Evolutionary conservation across 2,888 invertebrate species (phyloP), one percentile per base, ranked within the genome.

Genomic region (Leistus spinibarbis): DNA sequence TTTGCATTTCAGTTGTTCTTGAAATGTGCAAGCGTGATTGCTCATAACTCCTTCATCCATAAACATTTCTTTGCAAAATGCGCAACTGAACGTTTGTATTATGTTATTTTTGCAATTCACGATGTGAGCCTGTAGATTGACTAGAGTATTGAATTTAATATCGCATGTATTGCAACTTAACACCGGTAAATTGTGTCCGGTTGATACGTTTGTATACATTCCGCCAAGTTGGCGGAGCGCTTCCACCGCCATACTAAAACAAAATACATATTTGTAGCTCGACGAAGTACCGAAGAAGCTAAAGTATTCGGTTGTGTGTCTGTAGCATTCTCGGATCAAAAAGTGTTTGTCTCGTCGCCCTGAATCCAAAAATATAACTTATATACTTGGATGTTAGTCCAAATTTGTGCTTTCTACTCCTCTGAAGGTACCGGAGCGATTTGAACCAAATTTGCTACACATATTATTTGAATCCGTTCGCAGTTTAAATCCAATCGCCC

Each of bases 201-300:
- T 72, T 77, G 84, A 84, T 20, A 83, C 81, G 57, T 84, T 82
- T 22, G 81, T 82, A 24, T 83, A 85, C 83, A 85, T 85, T 54
- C 85, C 86, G 10, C 86, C 86, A 1, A 87, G 80, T 72, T 86
- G 86, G 13, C 86, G 80, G 4, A 87, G 78, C 0, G 87, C 87
- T 80, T 87, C 87, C 3, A 86, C 86, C 40, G 87, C 87, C 86
- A 86, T 85, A 69, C 81, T 81, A 66, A 62, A 78, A 79, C 23
- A 60, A 27, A 7, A 56, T n/a, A n/a, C 57, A n/a, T n/a, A n/a
- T n/a, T n/a, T n/a, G n/a, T n/a, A n/a, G n/a, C n/a, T n/a, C n/a
- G n/a, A n/a, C n/a, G n/a, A n/a, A n/a, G n/a, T n/a, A n/a, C n/a
- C n/a, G n/a, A n/a, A n/a, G n/a, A n/a, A n/a, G 13, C 20, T 13